Evolutionary conservation across 2,113 vertebrate genomes (phyloP).

Genomic region (Bolborhynchus lineola): DNA sequence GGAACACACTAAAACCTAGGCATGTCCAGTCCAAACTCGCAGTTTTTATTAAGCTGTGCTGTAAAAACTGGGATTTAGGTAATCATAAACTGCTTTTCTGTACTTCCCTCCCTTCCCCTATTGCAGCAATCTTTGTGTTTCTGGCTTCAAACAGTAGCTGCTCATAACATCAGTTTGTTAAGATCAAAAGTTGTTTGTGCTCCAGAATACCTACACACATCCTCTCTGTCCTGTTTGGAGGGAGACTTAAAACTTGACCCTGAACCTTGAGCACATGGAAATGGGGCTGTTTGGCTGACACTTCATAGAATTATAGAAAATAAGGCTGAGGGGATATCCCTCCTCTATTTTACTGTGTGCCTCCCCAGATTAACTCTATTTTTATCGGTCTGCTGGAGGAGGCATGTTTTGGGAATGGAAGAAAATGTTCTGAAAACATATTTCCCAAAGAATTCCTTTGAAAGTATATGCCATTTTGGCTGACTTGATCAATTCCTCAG

Average conservation of each 20-base stretch:
- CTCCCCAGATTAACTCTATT: neutral
- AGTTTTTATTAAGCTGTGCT: neutral
- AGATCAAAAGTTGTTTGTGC: neutral
- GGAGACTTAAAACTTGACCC: neutral
- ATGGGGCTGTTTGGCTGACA: neutral
- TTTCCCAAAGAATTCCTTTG: neutral
- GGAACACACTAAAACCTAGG: neutral
- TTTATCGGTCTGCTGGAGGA: neutral
- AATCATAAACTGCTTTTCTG: neutral
- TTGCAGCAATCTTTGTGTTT: neutral
- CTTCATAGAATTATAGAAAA: neutral
- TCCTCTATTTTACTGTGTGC: neutral
- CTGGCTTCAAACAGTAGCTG: neutral
- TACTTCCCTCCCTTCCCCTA: accelerated
- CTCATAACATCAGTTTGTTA: neutral
- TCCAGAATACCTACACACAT: neutral
- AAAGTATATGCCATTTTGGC: neutral
- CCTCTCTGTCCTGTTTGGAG: neutral
- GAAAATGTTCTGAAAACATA: neutral
- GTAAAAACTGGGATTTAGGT: neutral
- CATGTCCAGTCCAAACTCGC: neutral
- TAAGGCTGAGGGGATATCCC: neutral
- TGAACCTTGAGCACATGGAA: neutral
- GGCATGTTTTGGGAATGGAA: neutral
- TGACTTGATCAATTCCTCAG: neutral